Conservation (phyloP, 1,140 invertebrate genomes). For the Pseudomyrmex sp. region DNA sequence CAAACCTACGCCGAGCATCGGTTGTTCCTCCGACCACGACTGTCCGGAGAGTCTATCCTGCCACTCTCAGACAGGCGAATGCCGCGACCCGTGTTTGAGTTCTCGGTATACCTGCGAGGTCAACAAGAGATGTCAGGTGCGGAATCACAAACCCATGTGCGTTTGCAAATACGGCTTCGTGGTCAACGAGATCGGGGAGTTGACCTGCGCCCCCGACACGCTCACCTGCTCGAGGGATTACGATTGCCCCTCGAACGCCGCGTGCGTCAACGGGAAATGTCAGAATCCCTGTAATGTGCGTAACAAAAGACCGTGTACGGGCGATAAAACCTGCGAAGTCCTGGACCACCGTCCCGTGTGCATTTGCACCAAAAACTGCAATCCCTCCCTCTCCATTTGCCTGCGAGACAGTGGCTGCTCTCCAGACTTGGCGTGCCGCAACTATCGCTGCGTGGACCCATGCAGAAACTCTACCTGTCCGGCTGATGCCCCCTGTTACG, state of each 20-base stretch:
- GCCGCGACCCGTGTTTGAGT: slow-evolving; percentile 91
- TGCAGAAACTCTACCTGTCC: slow-evolving; percentile 93
- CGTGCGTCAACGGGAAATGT: slow-evolving; percentile 93
- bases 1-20: slow-evolving; percentile 82
- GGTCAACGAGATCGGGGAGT: slow-evolving; percentile 93
- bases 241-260: slow-evolving; percentile 94
- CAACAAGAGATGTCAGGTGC: slow-evolving; percentile 95
- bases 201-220: slow-evolving; percentile 92
- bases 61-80: slow-evolving; percentile 88
- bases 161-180: slow-evolving; percentile 95
- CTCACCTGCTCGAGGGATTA: slow-evolving; percentile 92
- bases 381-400: slow-evolving; percentile 94
- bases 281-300: slow-evolving; percentile 92
- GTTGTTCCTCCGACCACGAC: slow-evolving; percentile 89
- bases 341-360: slow-evolving; percentile 94
- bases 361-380: slow-evolving; percentile 94
- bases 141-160: slow-evolving; percentile 93
- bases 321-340: slow-evolving; percentile 93
- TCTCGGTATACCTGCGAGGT: slow-evolving; percentile 88
- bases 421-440: slow-evolving; percentile 92
- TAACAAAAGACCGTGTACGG: slow-evolving; percentile 88
- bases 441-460: slow-evolving; percentile 95
- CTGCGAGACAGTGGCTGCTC: slow-evolving; percentile 95
- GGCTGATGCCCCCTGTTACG: slow-evolving; percentile 93
- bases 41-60: slow-evolving; percentile 92